phyloP scores from a whole-genome alignment of 2,113 vertebrate species.

The human (Homo sapiens) region DNA sequence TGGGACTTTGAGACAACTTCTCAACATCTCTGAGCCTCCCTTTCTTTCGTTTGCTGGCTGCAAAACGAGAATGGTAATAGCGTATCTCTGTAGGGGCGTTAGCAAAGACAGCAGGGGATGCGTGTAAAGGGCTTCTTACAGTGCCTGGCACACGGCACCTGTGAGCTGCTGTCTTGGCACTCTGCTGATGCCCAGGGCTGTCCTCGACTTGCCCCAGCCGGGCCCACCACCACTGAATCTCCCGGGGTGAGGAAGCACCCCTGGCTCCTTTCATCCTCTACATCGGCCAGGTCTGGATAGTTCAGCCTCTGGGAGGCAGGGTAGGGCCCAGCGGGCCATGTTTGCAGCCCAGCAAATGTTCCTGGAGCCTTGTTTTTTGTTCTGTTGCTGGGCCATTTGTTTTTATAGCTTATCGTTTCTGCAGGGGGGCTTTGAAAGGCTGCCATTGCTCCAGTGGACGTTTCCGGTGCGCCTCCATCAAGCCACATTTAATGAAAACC shows the following conservation, averaged over 20 bases:
- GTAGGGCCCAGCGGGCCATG: conserved; percentile 21
- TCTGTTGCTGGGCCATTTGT: conserved; percentile 82
- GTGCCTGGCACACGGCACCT: accelerated
- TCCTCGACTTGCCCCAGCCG: accelerated
- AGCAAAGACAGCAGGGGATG: accelerated
- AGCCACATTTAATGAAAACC: conserved; percentile 81
- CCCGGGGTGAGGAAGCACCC: background rate
- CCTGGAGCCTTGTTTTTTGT: conserved; percentile 77
- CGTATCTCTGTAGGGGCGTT: accelerated
- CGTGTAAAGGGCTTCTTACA: background rate
- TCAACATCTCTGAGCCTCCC: background rate
- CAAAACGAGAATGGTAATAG: background rate
- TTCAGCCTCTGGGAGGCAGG: background rate
- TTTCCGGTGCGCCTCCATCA: conserved; percentile 79
- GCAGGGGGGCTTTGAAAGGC: conserved; percentile 81
- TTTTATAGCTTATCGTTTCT: conserved; percentile 82
- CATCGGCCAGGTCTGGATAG: background rate
- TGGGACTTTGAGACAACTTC: background rate
- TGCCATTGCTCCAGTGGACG: conserved; percentile 77
- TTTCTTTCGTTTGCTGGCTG: background rate
- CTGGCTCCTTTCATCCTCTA: background rate
- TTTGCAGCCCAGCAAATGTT: conserved; percentile 70
- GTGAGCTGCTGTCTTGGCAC: accelerated
- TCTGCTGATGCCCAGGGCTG: accelerated
- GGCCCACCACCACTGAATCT: background rate